These are phyloP conservation scores for Criorhina ranunculi DNA, from an alignment of 2,888 invertebrate species.

Conservation along the genomic window DNA sequence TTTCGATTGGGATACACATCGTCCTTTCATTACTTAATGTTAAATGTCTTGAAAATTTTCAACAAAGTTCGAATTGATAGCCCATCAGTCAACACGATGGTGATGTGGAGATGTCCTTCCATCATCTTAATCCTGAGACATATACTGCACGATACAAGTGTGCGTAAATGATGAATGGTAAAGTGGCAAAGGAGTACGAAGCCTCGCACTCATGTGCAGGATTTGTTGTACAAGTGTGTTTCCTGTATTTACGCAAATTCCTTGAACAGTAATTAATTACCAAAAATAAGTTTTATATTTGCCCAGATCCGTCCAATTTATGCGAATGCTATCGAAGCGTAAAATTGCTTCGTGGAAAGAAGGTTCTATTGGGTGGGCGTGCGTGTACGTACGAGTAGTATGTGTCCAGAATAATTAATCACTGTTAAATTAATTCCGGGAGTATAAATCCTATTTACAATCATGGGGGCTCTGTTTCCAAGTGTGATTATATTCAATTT, in stretches of 20 bases:
- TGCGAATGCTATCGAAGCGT: conserved; percentile 45
- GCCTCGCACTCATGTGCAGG: conserved; percentile 21
- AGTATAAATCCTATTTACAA: conserved; percentile 28
- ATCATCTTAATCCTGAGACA: conserved; percentile 49
- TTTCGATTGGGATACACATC: not conserved
- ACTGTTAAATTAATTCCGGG: conserved; percentile 63
- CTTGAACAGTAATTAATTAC: conserved; percentile 73
- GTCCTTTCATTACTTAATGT: conserved; percentile 51
- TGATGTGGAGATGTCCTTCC: conserved; percentile 62
- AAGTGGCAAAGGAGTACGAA: not conserved
- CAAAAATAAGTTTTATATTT: conserved; percentile 66
- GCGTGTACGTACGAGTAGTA: not conserved
- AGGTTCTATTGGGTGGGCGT: not conserved
- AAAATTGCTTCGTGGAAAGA: conserved; percentile 53
- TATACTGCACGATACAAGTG: not conserved
- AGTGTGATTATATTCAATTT: conserved; percentile 35
- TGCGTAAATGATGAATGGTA: conserved; percentile 64
- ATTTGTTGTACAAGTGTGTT: conserved; percentile 30
- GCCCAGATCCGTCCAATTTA: conserved; percentile 60
- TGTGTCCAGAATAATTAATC: conserved; percentile 74
- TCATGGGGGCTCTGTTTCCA: conserved; percentile 3
- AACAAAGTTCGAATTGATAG: conserved; percentile 63
- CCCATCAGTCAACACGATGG: conserved; percentile 64
- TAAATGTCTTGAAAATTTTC: conserved; percentile 58
- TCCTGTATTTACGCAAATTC: conserved; percentile 64